A percentile compares a stretch with the other conserved stretches of the same genome.
These are phyloP conservation scores for Diorhabda elongata DNA, from an alignment of 1,140 invertebrate species.

Conservation along the genomic window DNA sequence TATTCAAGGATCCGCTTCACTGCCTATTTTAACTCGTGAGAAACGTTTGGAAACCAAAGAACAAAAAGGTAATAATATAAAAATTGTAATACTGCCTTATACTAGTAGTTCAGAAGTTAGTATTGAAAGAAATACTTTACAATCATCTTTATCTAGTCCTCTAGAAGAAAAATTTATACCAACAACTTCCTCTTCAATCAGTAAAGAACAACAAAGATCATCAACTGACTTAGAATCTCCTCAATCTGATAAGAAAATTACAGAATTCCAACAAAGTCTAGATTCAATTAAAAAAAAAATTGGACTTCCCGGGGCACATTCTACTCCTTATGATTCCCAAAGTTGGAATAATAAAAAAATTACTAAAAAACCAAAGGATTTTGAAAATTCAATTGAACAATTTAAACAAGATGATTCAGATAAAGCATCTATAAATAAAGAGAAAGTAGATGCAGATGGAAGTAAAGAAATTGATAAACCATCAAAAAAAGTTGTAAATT, in stretches of 20 bases:
- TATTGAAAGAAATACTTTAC: not conserved
- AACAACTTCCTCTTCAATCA: not conserved
- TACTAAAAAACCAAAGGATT: not conserved
- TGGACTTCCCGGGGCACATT: conserved; percentile 39
- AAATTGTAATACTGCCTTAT: conserved; percentile 8
- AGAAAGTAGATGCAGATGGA: not conserved
- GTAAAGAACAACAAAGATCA: not conserved
- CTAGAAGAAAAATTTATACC: not conserved
- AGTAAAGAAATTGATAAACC: not conserved
- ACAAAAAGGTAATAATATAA: not conserved
- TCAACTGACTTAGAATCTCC: conserved; percentile 11
- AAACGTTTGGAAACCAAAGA: conserved; percentile 1
- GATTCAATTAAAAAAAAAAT: conserved; percentile 36
- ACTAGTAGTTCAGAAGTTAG: conserved; percentile 13
- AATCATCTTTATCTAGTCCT: not conserved
- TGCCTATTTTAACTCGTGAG: conserved; percentile 31
- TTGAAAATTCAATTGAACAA: not conserved
- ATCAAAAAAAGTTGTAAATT: conserved; percentile 27
- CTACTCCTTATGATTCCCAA: conserved; percentile 33
- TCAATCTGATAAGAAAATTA: not conserved
- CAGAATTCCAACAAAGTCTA: conserved; percentile 8
- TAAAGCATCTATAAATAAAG: not conserved
- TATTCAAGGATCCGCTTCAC: conserved; percentile 39
- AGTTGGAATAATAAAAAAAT: conserved; percentile 6
- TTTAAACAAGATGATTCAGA: not conserved